Conservation (phyloP, 2,888 invertebrate genomes). For the Cenopis cana region DNA sequence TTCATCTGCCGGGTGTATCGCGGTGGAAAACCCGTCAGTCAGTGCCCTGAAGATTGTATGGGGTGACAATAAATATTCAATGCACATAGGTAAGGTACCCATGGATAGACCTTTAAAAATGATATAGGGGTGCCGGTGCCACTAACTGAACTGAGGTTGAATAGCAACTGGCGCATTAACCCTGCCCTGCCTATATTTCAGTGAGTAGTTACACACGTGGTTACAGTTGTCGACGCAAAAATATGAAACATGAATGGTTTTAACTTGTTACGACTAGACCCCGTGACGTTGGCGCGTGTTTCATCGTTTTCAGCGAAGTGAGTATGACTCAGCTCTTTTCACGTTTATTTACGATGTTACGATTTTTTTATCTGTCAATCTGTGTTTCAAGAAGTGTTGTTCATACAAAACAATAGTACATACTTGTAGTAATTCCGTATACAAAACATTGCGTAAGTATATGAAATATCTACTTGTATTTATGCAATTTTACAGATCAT, state of each 20-base stretch:
- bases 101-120: too few relatives aligned
- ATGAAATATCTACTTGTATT: too few relatives aligned
- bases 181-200: not conserved
- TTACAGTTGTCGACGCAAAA: not conserved
- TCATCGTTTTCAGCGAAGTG: slow-evolving; percentile 39
- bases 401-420: not conserved
- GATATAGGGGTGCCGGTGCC: too few relatives aligned
- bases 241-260: slow-evolving; percentile 26
- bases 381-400: not conserved
- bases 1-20: too few relatives aligned
- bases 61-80: too few relatives aligned
- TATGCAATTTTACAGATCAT: too few relatives aligned
- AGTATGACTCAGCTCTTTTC: slow-evolving; percentile 33
- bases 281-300: slow-evolving; percentile 40
- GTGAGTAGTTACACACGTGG: not conserved
- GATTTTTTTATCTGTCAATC: slow-evolving; percentile 1
- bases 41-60: too few relatives aligned
- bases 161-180: too few relatives aligned
- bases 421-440: not conserved
- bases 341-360: slow-evolving; percentile 12
- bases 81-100: too few relatives aligned
- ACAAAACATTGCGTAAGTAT: not conserved
- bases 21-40: too few relatives aligned
- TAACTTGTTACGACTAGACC: slow-evolving; percentile 38
- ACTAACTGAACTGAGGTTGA: too few relatives aligned